Evolutionary conservation across 2,113 vertebrate species (phyloP), one percentile per base, ranked within the genome.

Genomic region (Raja brachyura): DNA sequence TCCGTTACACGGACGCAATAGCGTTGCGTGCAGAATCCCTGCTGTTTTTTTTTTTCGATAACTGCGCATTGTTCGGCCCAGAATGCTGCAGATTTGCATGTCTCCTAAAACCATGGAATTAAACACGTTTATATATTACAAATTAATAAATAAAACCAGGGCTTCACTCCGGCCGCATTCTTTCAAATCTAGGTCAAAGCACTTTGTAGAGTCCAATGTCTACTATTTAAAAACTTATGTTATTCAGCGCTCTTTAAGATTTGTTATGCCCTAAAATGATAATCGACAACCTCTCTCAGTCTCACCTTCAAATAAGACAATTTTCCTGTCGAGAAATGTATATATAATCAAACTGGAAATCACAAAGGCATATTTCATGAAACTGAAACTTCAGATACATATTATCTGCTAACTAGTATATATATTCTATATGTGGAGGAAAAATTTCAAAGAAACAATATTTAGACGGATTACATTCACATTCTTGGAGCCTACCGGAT

Each of bases 401-500:
- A 14, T 68, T 68, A 68, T 16, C 66, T 16, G 16, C 16, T 20
- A 73, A 20, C 70, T 20, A 73, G 66, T 73, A 22, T 73, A 28
- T 5, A 5, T 20, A 59, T 88, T 31, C 3, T 63, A 33, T 63
- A 18, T 31, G 48, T 63, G n/a, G 10, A 63, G 4, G 56, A 5
- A 86, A 86, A n/a, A 1, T 48, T 48, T 25, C 31, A 14, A 13
- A 66, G 14, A 28, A 31, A 33, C 13, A 63, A 88, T 1, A 28
- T 86, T 63, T 63, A 31, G 25, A 63, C 83, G 59, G n/a, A 86
- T 86, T 85, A 61, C n/a, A 86, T 31, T 63, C 59, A 86, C 83
- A n/a, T 13, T n/a, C 25, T 13, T 4, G 10, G 9, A 2, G 4
- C 25, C 56, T 31, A 48, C 22, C n/a, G 8, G 59, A 14, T 61